These are phyloP conservation scores for Iselma pallidipennis DNA, from an alignment of 2,888 invertebrate species.

Conservation along the genomic window DNA sequence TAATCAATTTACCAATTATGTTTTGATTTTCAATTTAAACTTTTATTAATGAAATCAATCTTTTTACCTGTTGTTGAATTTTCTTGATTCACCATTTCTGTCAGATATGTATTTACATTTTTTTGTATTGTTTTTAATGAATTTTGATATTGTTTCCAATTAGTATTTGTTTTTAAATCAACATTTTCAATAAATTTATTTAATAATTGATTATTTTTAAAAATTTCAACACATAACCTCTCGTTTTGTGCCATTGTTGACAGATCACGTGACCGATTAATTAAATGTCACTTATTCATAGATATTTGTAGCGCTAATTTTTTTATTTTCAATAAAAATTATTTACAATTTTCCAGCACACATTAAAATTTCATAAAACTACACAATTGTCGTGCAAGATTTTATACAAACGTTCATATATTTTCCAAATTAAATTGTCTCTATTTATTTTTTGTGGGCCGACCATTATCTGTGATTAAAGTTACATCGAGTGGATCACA, in stretches of 20 bases:
- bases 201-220: slow-evolving; percentile 20
- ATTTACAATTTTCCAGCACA: too few relatives aligned
- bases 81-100: slow-evolving; percentile 31
- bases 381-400: too few relatives aligned
- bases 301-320: too few relatives aligned
- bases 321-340: too few relatives aligned
- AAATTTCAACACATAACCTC: slow-evolving; percentile 29
- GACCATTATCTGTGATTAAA: too few relatives aligned
- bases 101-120: slow-evolving; percentile 34
- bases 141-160: slow-evolving; percentile 31
- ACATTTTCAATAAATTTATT: slow-evolving; percentile 24
- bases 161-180: slow-evolving; percentile 11
- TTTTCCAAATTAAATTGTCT: too few relatives aligned
- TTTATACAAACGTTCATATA: too few relatives aligned
- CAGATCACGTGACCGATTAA: too few relatives aligned
- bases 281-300: too few relatives aligned
- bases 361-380: too few relatives aligned
- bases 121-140: slow-evolving; percentile 30
- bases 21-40: neutral
- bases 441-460: too few relatives aligned
- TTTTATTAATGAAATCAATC: neutral
- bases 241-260: neutral
- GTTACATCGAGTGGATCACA: too few relatives aligned
- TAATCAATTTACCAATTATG: neutral
- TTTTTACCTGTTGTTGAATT: slow-evolving; percentile 11